phyloP scores from a whole-genome alignment of 2,797 vertebrate species.

The Austrolebias charrua region DNA sequence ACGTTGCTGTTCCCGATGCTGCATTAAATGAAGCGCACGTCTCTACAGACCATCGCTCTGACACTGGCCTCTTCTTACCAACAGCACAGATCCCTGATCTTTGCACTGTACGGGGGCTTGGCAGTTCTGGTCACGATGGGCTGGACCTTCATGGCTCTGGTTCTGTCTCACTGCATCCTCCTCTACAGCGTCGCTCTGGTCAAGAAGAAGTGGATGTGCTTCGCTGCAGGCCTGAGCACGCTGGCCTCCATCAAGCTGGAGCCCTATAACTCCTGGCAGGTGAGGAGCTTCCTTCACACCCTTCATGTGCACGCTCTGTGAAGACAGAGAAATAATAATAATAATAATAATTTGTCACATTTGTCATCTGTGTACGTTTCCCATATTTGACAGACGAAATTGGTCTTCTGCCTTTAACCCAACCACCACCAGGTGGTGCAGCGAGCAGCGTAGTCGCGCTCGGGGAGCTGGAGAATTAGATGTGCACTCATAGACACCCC shows the following conservation, averaged over 20 bases:
- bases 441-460: too few species aligned
- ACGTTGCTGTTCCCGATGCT: slow-evolving; percentile 15
- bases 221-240: slow-evolving; percentile 85
- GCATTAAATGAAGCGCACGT: slow-evolving; percentile 8
- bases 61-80: slow-evolving; percentile 52
- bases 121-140: slow-evolving; percentile 91
- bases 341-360: too few species aligned
- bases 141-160: slow-evolving; percentile 85
- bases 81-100: slow-evolving; percentile 92
- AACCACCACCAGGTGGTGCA: too few species aligned
- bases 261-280: slow-evolving; percentile 95
- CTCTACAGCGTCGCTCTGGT: slow-evolving; percentile 86
- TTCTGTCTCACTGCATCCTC: slow-evolving; percentile 90
- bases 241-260: slow-evolving; percentile 94
- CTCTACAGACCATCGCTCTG: not conserved
- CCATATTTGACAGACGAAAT: too few species aligned
- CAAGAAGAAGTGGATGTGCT: slow-evolving; percentile 91
- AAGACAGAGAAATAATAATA: not conserved
- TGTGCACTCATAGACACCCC: too few species aligned
- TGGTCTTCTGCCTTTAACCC: too few species aligned
- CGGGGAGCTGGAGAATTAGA: too few species aligned
- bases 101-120: slow-evolving; percentile 86
- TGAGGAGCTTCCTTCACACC: slow-evolving; percentile 43
- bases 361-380: too few species aligned
- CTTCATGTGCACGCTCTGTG: not conserved